Conservation (phyloP, 2,113 vertebrate species). For the Cynocephalus volans region DNA sequence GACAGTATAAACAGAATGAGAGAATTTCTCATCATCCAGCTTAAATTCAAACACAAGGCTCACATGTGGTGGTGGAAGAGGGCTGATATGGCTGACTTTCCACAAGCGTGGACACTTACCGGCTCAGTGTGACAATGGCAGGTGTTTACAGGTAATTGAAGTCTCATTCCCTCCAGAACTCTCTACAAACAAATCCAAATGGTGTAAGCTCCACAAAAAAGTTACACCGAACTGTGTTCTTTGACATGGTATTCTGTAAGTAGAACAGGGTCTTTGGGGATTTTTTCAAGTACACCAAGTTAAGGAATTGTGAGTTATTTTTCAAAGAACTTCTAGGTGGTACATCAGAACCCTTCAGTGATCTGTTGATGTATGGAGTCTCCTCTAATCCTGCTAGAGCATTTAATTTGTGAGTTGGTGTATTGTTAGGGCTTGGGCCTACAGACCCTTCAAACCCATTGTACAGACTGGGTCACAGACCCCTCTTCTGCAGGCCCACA, state of each 20-base stretch:
- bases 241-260: not conserved
- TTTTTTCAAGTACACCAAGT: no score
- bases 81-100: conserved; percentile 72
- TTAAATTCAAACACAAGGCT: conserved; percentile 81
- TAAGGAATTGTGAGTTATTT: not conserved
- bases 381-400: no score
- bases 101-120: conserved; percentile 69
- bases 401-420: not conserved
- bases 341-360: not conserved
- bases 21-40: conserved; percentile 71
- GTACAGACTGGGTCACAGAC: no score
- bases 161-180: not conserved
- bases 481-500: no score
- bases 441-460: no score
- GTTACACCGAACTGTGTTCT: not conserved
- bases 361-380: fast-evolving
- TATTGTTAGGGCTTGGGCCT: no score
- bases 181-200: not conserved
- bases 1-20: not conserved
- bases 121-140: not conserved
- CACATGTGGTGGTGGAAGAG: conserved; percentile 67
- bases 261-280: not conserved
- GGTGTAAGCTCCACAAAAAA: not conserved
- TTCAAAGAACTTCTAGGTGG: not conserved
- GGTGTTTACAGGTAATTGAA: not conserved